Conservation (phyloP, 1,140 invertebrate genomes). For the Leptinotarsa defecta region DNA sequence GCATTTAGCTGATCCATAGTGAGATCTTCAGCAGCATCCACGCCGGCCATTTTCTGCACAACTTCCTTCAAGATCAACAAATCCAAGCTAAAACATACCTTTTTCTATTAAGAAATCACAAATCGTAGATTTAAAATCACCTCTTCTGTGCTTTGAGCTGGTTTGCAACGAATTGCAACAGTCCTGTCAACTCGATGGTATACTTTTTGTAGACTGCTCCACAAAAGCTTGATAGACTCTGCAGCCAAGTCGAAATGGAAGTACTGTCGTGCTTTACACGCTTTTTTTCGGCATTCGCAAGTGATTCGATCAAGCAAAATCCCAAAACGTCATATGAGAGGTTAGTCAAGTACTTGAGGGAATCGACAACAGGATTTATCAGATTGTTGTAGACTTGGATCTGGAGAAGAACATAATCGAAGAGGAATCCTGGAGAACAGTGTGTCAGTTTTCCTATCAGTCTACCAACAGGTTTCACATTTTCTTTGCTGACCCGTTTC, state of each 20-base stretch:
- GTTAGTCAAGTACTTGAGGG: conserved; percentile 93
- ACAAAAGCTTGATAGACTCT: conserved; percentile 91
- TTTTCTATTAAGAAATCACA: background rate
- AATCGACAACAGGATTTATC: conserved; percentile 95
- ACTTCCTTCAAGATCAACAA: conserved; percentile 96
- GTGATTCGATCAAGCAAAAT: conserved; percentile 92
- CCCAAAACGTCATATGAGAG: conserved; percentile 96
- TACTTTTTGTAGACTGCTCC: conserved; percentile 98
- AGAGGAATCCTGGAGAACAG: conserved; percentile 91
- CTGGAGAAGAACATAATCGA: conserved; percentile 93
- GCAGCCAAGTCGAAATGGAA: conserved; percentile 93
- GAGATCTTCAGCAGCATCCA: conserved; percentile 95
- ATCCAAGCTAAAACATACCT: conserved; percentile 75
- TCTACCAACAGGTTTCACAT: conserved; percentile 94
- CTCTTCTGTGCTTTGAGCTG: conserved; percentile 95
- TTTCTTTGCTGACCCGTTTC: conserved; percentile 98
- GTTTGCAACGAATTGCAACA: conserved; percentile 96
- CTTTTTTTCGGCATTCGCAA: conserved; percentile 76
- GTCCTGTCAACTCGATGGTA: conserved; percentile 90
- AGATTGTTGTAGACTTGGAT: conserved; percentile 96
- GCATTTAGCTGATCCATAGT: conserved; percentile 95
- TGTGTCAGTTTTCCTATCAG: conserved; percentile 96
- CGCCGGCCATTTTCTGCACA: conserved; percentile 98
- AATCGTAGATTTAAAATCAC: conserved; percentile 57
- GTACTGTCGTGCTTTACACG: conserved; percentile 88